Evolutionary conservation across 2,113 vertebrate genomes (phyloP).

Genomic region (Noctilio leporinus): DNA sequence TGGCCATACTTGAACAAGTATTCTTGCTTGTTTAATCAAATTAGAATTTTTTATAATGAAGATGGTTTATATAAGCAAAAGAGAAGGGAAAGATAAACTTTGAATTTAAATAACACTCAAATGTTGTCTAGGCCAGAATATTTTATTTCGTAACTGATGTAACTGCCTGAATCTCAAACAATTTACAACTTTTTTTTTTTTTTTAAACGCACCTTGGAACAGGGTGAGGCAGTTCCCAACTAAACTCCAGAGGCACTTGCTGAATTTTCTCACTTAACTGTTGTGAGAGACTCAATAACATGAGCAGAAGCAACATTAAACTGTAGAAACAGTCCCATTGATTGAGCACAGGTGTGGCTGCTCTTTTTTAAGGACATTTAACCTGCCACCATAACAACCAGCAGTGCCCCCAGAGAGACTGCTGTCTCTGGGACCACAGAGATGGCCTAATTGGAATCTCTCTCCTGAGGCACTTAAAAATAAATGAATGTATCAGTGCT

Average conservation of each 20-base stretch:
- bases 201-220: conserved; percentile 14
- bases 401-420: neutral
- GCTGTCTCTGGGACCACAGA: neutral
- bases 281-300: neutral
- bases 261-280: neutral
- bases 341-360: neutral
- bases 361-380: conserved; percentile 34
- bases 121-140: neutral
- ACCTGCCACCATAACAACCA: conserved; percentile 3
- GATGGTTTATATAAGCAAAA: neutral
- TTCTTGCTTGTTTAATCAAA: neutral
- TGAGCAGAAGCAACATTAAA: neutral
- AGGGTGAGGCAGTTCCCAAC: accelerated
- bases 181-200: conserved; percentile 14
- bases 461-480: neutral
- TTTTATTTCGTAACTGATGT: neutral
- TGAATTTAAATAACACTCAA: no score
- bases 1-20: neutral
- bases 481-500: neutral
- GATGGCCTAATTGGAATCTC: neutral
- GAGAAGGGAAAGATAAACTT: neutral
- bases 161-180: neutral
- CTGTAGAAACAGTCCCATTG: neutral
- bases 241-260: neutral
- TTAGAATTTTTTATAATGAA: neutral